Percentiles rank a stretch among this genome's conserved stretches.
Evolutionary conservation across 2,888 invertebrate species (phyloP).

Genomic region (Artemia sinica): DNA sequence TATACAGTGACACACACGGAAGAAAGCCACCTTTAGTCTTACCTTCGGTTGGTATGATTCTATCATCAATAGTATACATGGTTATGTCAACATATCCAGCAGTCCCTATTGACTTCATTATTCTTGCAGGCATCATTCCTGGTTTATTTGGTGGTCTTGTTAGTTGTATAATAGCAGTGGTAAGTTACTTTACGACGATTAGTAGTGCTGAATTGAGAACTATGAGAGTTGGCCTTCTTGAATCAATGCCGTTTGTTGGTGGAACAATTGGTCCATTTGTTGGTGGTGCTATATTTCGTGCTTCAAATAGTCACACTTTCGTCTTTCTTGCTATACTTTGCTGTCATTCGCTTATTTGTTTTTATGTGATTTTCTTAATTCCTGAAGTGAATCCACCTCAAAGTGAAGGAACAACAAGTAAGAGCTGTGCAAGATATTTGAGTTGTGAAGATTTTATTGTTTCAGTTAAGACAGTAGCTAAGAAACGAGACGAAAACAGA

Average conservation of each 20-base stretch:
- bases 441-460: slow-evolving; percentile 25
- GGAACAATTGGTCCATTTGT: slow-evolving; percentile 64
- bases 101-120: slow-evolving; percentile 27
- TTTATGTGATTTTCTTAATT: slow-evolving; percentile 30
- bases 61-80: slow-evolving; percentile 29
- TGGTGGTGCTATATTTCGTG: slow-evolving; percentile 53
- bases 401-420: background rate
- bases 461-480: slow-evolving; percentile 27
- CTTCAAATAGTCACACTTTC: slow-evolving; percentile 29
- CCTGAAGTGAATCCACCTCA: slow-evolving; percentile 17
- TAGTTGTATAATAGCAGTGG: slow-evolving; percentile 31
- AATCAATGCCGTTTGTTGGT: slow-evolving; percentile 60
- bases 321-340: slow-evolving; percentile 31
- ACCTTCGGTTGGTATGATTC: slow-evolving; percentile 32
- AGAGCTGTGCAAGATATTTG: slow-evolving; percentile 16
- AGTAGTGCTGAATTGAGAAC: slow-evolving; percentile 51
- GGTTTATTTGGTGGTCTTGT: slow-evolving; percentile 34
- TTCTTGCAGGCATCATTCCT: slow-evolving; percentile 32
- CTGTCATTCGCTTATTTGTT: slow-evolving; percentile 29
- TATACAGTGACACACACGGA: slow-evolving; percentile 33
- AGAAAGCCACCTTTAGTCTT: slow-evolving; percentile 33
- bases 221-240: slow-evolving; percentile 58
- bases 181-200: slow-evolving; percentile 62
- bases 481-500: slow-evolving; percentile 25
- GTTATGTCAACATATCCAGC: slow-evolving; percentile 29